These are phyloP conservation scores for Emydoidea blandingii DNA, from an alignment of 2,797 vertebrate genomes.

Conservation along the genomic window DNA sequence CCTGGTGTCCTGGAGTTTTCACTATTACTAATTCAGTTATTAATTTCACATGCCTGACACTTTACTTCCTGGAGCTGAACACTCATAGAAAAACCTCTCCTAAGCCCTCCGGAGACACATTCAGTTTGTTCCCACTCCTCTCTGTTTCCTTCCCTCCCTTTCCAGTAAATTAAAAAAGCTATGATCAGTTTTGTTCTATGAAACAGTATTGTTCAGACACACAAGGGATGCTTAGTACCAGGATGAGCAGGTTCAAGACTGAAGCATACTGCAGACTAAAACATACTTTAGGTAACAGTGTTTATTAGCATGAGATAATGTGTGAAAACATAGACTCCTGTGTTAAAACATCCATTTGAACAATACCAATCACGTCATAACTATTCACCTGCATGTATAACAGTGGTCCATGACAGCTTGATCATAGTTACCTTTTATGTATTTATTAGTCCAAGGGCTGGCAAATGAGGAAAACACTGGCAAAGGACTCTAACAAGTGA, in stretches of 20 bases:
- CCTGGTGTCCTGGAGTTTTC: not conserved
- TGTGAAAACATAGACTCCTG: not conserved
- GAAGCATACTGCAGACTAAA: not conserved
- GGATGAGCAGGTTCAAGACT: not conserved
- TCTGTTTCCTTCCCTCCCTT: not conserved
- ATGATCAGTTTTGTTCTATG: not conserved
- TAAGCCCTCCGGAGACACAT: fast-evolving
- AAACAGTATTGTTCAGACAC: not conserved
- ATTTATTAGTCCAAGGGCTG: not conserved
- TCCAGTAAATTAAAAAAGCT: not conserved
- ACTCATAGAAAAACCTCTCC: not conserved
- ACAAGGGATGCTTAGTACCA: not conserved
- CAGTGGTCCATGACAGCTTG: not conserved
- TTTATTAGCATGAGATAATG: not conserved
- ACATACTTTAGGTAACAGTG: not conserved
- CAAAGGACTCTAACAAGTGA: not conserved
- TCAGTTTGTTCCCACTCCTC: not conserved
- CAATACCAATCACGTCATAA: not conserved
- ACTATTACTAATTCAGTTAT: not conserved
- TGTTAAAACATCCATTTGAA: not conserved
- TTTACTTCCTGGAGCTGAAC: not conserved
- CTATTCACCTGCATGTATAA: not conserved
- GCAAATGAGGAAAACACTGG: not conserved
- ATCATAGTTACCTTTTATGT: not conserved
- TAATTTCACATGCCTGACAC: fast-evolving